phyloP scores from a whole-genome alignment of 2,113 vertebrate genomes.

The Callionymus lyra region DNA sequence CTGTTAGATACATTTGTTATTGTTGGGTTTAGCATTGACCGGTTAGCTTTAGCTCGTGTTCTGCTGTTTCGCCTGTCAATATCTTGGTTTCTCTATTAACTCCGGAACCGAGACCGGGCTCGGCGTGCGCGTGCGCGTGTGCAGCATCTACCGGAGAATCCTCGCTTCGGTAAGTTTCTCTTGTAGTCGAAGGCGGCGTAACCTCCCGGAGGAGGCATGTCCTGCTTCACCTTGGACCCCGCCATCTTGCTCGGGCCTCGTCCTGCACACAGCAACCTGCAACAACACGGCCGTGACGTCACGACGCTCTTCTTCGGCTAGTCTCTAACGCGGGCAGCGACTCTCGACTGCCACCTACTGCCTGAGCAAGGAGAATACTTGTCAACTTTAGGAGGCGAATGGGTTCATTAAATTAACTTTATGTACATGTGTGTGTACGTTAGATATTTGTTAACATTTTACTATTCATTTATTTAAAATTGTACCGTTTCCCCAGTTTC shows the following conservation, averaged over 20 bases:
- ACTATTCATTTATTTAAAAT: too few relatives aligned
- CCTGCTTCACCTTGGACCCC: constrained; percentile 93
- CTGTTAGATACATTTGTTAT: too few relatives aligned
- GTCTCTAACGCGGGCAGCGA: accelerated
- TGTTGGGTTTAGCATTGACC: not conserved
- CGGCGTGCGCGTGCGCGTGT: not conserved
- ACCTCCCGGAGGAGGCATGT: constrained; percentile 86
- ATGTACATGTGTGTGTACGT: too few relatives aligned
- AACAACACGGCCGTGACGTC: constrained; percentile 24
- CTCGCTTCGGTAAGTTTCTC: constrained; percentile 81
- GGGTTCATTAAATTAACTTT: too few relatives aligned
- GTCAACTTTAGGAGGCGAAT: too few relatives aligned
- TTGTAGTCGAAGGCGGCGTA: constrained; percentile 84
- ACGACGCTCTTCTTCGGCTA: constrained; percentile 6
- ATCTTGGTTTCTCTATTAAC: not conserved
- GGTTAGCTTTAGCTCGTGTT: constrained; percentile 26
- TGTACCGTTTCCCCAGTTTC: too few relatives aligned
- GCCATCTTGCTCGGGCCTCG: constrained; percentile 67
- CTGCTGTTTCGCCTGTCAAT: too few relatives aligned
- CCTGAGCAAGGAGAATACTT: too few relatives aligned
- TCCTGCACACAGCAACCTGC: too few relatives aligned
- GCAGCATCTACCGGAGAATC: constrained; percentile 73
- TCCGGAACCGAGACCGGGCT: not conserved
- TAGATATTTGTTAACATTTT: too few relatives aligned
- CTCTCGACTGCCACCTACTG: constrained; percentile 12